These are phyloP conservation scores for Scatophagus argus DNA, from an alignment of 2,113 vertebrate genomes.

Conservation along the genomic window DNA sequence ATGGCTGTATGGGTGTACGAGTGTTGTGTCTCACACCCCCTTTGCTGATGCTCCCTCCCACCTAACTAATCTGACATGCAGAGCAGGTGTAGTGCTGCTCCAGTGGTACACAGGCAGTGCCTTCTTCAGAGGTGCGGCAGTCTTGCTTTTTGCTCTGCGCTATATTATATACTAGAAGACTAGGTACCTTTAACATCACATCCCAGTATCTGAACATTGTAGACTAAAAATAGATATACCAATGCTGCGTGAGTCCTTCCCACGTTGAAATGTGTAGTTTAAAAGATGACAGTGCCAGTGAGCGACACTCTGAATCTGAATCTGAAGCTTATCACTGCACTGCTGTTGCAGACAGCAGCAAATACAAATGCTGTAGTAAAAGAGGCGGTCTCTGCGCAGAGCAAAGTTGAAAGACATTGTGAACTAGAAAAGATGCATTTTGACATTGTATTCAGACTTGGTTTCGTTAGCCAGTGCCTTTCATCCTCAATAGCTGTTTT, in stretches of 20 bases:
- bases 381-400: background rate
- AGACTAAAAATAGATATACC: background rate
- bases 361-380: background rate
- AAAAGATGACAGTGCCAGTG: background rate
- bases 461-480: conserved; percentile 20
- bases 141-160: conserved; percentile 10
- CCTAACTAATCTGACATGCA: conserved; percentile 37
- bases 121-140: conserved; percentile 4
- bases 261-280: background rate
- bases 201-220: conserved; percentile 5
- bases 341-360: background rate
- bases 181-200: background rate
- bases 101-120: conserved; percentile 6
- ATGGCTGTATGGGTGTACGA: conserved; percentile 3
- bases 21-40: conserved; percentile 16
- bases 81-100: conserved; percentile 32
- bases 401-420: conserved; percentile 5
- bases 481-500: conserved; percentile 8
- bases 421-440: background rate
- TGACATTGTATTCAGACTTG: background rate
- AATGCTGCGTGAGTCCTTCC: background rate
- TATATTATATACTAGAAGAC: background rate
- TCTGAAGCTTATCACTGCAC: background rate
- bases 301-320: conserved; percentile 1
- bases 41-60: conserved; percentile 22